Percentiles rank a stretch among this genome's conserved stretches.
phyloP scores from a whole-genome alignment of 2,888 invertebrate genomes.

The Drosophila austrosaltans region DNA sequence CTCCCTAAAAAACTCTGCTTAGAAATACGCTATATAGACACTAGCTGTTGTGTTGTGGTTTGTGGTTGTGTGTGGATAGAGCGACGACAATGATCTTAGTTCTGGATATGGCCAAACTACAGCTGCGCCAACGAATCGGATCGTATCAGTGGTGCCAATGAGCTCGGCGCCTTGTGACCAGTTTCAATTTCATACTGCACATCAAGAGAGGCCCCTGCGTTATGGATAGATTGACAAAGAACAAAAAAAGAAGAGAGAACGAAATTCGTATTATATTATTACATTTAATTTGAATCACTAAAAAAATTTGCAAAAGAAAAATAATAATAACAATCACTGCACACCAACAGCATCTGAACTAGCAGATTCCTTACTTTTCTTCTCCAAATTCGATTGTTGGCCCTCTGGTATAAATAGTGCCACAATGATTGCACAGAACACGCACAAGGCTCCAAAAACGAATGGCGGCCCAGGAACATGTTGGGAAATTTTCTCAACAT shows the following conservation, averaged over 20 bases:
- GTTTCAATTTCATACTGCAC: slow-evolving; percentile 92
- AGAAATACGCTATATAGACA: slow-evolving; percentile 46
- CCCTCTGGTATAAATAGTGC: slow-evolving; percentile 93
- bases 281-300: slow-evolving; percentile 1
- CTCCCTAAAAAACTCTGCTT: slow-evolving; percentile 46
- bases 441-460: slow-evolving; percentile 98
- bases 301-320: background rate
- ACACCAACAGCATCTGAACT: background rate
- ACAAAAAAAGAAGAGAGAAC: background rate
- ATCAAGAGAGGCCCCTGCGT: slow-evolving; percentile 88
- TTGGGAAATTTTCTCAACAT: slow-evolving; percentile 85
- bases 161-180: slow-evolving; percentile 90
- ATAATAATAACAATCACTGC: background rate
- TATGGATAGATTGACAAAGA: background rate
- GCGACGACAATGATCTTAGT: slow-evolving; percentile 16
- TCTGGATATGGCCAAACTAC: slow-evolving; percentile 81
- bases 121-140: slow-evolving; percentile 90
- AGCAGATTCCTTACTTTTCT: slow-evolving; percentile 85
- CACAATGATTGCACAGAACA: slow-evolving; percentile 96
- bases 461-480: slow-evolving; percentile 99
- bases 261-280: slow-evolving; percentile 2
- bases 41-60: slow-evolving; percentile 40
- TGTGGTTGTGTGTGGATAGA: slow-evolving; percentile 38
- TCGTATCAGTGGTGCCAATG: slow-evolving; percentile 91
- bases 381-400: slow-evolving; percentile 85